phyloP scores from a whole-genome alignment of 2,113 vertebrate species.

The Sorex fumeus region DNA sequence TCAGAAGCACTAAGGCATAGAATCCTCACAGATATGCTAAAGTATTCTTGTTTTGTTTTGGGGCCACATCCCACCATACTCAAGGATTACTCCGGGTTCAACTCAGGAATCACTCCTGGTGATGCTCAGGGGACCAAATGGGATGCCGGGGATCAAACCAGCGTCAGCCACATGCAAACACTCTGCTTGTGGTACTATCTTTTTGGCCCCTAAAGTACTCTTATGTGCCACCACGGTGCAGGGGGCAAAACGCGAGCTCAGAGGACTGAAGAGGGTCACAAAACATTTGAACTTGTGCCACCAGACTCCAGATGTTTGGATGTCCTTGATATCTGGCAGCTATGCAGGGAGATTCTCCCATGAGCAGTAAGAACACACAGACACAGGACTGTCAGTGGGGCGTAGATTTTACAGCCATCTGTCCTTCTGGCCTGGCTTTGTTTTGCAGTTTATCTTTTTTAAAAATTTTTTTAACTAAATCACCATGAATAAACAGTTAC shows the following conservation, averaged over 20 bases:
- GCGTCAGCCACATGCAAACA: too few species aligned
- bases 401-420: background rate
- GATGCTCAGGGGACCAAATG: too few species aligned
- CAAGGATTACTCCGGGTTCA: too few species aligned
- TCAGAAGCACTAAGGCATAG: background rate
- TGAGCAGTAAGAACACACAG: background rate
- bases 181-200: too few species aligned
- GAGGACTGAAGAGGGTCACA: background rate
- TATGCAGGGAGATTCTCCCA: background rate
- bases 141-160: too few species aligned
- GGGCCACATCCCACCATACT: background rate
- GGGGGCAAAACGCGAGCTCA: background rate
- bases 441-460: too few species aligned
- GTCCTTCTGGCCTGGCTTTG: background rate
- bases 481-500: too few species aligned
- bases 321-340: background rate
- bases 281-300: background rate
- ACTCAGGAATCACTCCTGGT: too few species aligned
- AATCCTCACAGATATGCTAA: background rate
- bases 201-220: too few species aligned
- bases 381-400: background rate
- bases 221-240: background rate
- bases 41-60: background rate
- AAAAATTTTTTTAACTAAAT: too few species aligned
- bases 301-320: background rate